Base-by-base conservation (phyloP, 1,140 invertebrate genomes). In the Lasaia peninsularis region DNA sequence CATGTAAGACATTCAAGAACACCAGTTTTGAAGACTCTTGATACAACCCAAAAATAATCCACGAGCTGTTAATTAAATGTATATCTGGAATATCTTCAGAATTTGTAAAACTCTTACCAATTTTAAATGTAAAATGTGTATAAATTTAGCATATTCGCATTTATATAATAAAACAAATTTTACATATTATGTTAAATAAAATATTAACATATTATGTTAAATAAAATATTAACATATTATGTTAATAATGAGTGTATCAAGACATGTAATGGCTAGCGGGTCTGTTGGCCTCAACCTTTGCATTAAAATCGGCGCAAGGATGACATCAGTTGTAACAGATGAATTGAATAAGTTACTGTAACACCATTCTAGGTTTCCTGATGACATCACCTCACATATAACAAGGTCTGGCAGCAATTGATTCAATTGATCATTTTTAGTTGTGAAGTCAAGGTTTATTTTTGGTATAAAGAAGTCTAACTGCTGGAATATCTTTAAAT, bases 241-340 rank as follows among this genome's bases (percentile, higher is more conserved):
- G 24, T 28, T 28, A 28, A 28, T 6, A 6, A 28, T 28, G 24
- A 28, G 5, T 28, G 24, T 6, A 24, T 31, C 8, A 32, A 33
- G n/a, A 24, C 24, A 44, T 16, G 28, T 18, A 59, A 16, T 20
- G 49, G 35, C 31, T n/a, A 16, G 3, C 9, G 37, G 52, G 49
- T 52, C 52, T 33, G 48, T 31, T 35, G 53, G 32, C 62, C 58
- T 64, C 58, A 60, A 64, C 62, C 62, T 64, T 64, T 64, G 49
- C 20, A 49, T 44, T 60, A 33, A 31, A 60, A 50, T 31, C 31
- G 40, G 28, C 58, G n/a, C 40, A 49, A 9, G 3, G 40, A 32
- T 64, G 62, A 64, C 58, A 64, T 64, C 62, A 48, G 18, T 21
- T 48, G 6, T 21, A 48, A 60, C 18, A 32, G 37, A 37, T 20